phyloP scores from a whole-genome alignment of 1,140 invertebrate genomes.

The Drosophila kanapiae region DNA sequence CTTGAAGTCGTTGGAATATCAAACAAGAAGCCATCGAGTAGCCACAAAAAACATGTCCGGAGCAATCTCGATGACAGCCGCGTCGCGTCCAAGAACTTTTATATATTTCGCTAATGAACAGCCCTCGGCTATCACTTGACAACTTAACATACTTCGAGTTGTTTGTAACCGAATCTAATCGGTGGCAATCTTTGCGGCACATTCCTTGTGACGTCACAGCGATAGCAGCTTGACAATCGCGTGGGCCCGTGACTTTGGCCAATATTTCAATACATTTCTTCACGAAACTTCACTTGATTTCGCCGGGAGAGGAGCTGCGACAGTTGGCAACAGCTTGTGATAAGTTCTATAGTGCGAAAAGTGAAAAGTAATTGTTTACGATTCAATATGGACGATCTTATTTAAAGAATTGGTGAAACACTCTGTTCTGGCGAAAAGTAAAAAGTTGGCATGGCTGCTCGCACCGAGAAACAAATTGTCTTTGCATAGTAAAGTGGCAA shows the following conservation, averaged over 20 bases:
- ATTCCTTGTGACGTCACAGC: conserved; percentile 73
- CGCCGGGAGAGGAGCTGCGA: background rate
- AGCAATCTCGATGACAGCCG: conserved; percentile 25
- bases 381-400: too few species aligned
- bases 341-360: conserved; percentile 19
- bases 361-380: conserved; percentile 37
- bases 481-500: too few species aligned
- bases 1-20: conserved; percentile 11
- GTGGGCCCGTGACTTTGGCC: conserved; percentile 34
- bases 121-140: conserved; percentile 44
- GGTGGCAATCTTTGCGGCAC: conserved; percentile 38
- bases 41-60: background rate
- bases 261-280: conserved; percentile 18
- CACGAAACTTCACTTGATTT: conserved; percentile 14
- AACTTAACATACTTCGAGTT: conserved; percentile 50
- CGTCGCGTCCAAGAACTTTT: conserved; percentile 12
- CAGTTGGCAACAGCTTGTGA: conserved; percentile 57
- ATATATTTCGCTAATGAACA: conserved; percentile 47
- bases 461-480: too few species aligned
- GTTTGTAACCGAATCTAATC: conserved; percentile 70
- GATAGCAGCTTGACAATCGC: conserved; percentile 38
- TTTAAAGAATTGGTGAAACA: background rate
- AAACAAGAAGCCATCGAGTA: background rate
- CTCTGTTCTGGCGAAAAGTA: too few species aligned
- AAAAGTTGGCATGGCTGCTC: too few species aligned